Evolutionary conservation across 2,797 vertebrate genomes (phyloP), one percentile per base, ranked within the genome.

Genomic region (Mus caroli): DNA sequence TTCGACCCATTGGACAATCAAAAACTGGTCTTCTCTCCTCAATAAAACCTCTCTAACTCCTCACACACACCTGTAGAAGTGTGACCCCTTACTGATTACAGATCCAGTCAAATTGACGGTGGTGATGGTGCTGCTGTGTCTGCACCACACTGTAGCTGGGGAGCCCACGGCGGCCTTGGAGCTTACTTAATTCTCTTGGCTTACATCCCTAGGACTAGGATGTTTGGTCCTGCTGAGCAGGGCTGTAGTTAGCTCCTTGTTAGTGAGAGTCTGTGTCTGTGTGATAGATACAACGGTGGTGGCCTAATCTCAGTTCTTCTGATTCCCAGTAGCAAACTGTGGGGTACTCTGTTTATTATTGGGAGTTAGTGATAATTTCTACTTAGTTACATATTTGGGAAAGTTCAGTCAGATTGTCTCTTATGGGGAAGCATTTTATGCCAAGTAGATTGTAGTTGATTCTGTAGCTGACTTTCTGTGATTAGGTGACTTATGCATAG

Each of bases 341-440:
- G 28, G 88, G 52, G 40, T 26, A 54, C 79, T 94, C 46, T 78
- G 5, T 37, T 86, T 88, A 50, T 84, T 79, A 78, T 37, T 37
- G 52, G 73, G 71, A 93, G 31, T 91, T 84, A 69, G 4, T 37
- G 60, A 19, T 69, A 40, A 43, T 62, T 94, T 94, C 91, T 24
- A 85, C 15, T n/a, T 69, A 64, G 56, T 64, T 64, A 73, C 54
- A 22, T 75, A 64, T 93, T 75, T 91, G 73, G 76, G 69, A 92
- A 58, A 76, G 67, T 76, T 50, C 79, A 50, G 26, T 87, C 56
- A 80, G 84, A 91, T 91, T 88, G 34, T 82, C 37, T 31, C 56
- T 79, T 60, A 52, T 40, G 11, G 80, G 54, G 37, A 95, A 91
- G 69, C 64, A 88, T 82, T 54, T 95, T 88, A 46, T 60, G 37